Evolutionary conservation across 2,113 vertebrate genomes (phyloP).

Genomic region (Cavia porcellus): DNA sequence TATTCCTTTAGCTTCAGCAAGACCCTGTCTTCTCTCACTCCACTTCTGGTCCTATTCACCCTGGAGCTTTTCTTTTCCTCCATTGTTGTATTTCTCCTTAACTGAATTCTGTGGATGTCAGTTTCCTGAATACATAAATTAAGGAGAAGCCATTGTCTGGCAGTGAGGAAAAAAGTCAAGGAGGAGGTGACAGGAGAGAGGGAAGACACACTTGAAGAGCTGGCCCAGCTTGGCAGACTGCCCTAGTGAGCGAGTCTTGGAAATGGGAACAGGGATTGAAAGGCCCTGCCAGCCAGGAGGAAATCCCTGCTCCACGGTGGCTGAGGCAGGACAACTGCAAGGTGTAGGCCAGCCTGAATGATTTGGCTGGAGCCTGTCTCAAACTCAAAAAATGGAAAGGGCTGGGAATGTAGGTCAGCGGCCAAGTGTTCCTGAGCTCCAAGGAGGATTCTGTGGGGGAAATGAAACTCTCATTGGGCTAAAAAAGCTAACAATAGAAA

Average conservation of each 20-base stretch:
- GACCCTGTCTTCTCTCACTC: not conserved
- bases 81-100: not conserved
- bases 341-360: too few species aligned
- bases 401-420: not conserved
- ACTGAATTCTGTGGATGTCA: not conserved
- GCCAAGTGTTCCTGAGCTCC: not conserved
- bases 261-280: not conserved
- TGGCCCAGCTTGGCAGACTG: not conserved
- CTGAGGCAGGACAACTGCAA: not conserved
- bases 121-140: not conserved
- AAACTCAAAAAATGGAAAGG: not conserved
- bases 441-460: not conserved
- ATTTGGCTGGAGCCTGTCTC: not conserved
- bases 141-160: not conserved
- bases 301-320: not conserved
- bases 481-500: not conserved
- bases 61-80: not conserved
- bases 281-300: not conserved
- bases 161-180: not conserved
- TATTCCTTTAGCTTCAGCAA: not conserved
- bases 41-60: too few species aligned
- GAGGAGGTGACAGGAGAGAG: not conserved
- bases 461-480: not conserved
- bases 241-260: not conserved
- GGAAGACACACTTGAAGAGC: not conserved